A percentile compares a stretch with the other conserved stretches of the same genome.
Conservation (phyloP, 2,888 invertebrate species). For the Aethes cnicana region DNA sequence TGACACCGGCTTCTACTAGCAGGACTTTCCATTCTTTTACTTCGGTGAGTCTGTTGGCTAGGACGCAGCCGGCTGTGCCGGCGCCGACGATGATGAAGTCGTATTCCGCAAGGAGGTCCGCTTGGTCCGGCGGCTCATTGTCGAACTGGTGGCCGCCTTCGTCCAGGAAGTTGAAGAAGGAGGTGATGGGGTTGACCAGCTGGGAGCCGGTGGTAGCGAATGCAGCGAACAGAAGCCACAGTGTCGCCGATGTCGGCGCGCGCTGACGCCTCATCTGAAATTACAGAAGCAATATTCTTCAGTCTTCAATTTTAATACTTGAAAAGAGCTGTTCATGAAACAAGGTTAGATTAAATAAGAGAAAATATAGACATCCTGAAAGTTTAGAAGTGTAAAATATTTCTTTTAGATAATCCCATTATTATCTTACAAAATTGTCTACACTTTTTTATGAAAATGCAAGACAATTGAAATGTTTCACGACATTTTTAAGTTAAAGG, state of each 20-base stretch:
- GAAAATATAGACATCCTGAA: no score
- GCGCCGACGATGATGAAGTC: constrained; percentile 91
- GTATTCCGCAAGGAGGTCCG: constrained; percentile 80
- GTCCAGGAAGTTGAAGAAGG: constrained; percentile 75
- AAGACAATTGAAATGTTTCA: no score
- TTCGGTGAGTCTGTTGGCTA: constrained; percentile 89
- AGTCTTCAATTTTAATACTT: not conserved
- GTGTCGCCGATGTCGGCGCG: constrained; percentile 47
- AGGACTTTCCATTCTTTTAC: constrained; percentile 86
- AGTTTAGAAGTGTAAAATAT: no score
- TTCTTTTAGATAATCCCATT: no score
- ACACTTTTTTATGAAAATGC: no score
- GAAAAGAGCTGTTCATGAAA: no score
- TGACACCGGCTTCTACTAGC: constrained; percentile 87
- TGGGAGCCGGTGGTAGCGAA: constrained; percentile 56
- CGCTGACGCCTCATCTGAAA: constrained; percentile 69
- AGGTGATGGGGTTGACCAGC: constrained; percentile 64
- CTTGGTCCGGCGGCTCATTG: constrained; percentile 80
- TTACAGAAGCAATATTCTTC: constrained; percentile 15
- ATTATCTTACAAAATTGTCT: no score
- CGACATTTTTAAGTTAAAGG: no score
- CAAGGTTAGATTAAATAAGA: no score
- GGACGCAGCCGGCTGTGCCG: constrained; percentile 89
- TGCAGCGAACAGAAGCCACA: constrained; percentile 51
- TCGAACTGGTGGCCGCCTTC: constrained; percentile 78